phyloP scores from a whole-genome alignment of 2,113 vertebrate genomes.

The Ailurus styani region DNA sequence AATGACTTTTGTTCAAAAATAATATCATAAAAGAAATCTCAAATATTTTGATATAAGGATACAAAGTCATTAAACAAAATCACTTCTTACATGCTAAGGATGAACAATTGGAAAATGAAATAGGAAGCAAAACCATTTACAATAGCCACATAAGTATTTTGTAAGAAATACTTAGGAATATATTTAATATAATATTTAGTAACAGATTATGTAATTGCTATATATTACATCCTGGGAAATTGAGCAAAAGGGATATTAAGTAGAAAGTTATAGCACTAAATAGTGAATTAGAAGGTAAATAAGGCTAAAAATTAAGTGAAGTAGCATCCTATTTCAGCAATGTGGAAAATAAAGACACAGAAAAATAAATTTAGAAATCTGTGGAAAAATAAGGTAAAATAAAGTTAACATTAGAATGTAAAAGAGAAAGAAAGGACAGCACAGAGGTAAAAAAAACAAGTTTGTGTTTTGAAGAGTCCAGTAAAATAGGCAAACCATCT shows the following conservation, averaged over 20 bases:
- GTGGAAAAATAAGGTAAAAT: neutral
- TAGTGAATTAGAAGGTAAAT: neutral
- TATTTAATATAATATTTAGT: neutral
- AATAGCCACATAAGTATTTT: neutral
- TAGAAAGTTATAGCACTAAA: neutral
- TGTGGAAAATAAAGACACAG: neutral
- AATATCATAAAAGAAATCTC: neutral
- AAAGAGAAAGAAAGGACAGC: neutral
- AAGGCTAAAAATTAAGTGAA: neutral
- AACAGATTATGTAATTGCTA: neutral
- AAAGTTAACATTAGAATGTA: neutral
- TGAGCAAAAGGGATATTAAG: neutral
- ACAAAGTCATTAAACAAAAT: neutral
- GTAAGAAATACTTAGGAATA: neutral
- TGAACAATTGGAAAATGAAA: neutral
- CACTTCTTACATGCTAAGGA: neutral
- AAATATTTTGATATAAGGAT: neutral
- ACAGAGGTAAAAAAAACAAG: neutral
- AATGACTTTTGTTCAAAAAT: neutral
- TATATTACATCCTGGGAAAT: neutral
- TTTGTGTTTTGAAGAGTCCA: neutral
- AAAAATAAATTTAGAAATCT: neutral
- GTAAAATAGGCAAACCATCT: neutral
- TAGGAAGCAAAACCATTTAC: neutral
- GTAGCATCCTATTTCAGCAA: neutral